Evolutionary conservation across 2,888 invertebrate species (phyloP), one percentile per base, ranked within the genome.

Genomic region (Dorcus hopei): DNA sequence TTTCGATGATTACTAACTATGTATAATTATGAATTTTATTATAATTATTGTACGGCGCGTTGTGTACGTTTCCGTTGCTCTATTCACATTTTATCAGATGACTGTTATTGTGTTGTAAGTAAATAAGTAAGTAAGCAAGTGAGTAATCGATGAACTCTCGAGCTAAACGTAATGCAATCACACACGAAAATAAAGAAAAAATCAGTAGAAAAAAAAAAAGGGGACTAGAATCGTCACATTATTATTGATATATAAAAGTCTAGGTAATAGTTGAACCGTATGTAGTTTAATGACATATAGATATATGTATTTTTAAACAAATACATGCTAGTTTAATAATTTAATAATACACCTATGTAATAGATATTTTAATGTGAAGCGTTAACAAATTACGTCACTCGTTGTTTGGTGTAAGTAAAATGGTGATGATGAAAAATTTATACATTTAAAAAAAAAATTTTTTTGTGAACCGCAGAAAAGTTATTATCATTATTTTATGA

Each of bases 191-290:
- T 39, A 52, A 45, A 58, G 71, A 66, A 68, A 66, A 69, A 70
- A 73, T 72, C 69, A 73, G 71, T 74, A 74, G 74, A 66, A 58
- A 61, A 19, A 61, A 19, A 19, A 57, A 63, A 64, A 66, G 70
- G 68, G 69, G 70, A 67, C 68, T 71, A 65, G 67, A 63, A 75
- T 73, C 72, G 74, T 76, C 76, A 76, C 73, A 76, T 75, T 77
- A 76, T 74, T 75, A 76, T 73, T 71, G 76, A 74, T 73, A 75
- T 72, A 75, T 74, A 75, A 76, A 71, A 75, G 72, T 75, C 73
- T 75, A 77, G 74, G 70, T 61, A 69, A 77, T 77, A 78, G 77
- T 76, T 76, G 74, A 77, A 69, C 74, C 75, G 72, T 77, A 75
- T 64, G 74, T 78, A 78, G 77, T 68, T 75, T 76, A 77, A 77